Percentiles rank a stretch among this genome's conserved stretches.
phyloP scores from a whole-genome alignment of 2,888 invertebrate species.

The Conchocele bisecta region DNA sequence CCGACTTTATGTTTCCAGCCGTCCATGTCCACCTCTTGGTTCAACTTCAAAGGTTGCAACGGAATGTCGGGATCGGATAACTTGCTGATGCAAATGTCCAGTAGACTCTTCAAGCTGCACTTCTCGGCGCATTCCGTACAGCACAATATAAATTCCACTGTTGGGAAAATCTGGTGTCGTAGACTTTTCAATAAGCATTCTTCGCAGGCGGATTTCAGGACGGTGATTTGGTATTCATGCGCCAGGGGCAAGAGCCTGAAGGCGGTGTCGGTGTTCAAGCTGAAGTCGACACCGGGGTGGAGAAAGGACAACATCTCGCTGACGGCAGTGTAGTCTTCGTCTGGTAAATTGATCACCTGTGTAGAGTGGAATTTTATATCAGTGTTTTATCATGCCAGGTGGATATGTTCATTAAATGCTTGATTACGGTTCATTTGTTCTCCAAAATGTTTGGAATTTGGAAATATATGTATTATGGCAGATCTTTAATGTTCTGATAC shows the following conservation, averaged over 20 bases:
- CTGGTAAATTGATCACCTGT: constrained; percentile 53
- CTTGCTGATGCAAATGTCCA: constrained; percentile 16
- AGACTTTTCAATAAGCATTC: constrained; percentile 44
- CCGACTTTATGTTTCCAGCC: constrained; percentile 44
- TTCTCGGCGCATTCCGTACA: constrained; percentile 51
- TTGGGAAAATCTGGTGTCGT: constrained; percentile 17
- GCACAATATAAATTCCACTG: constrained; percentile 46
- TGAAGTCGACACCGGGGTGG: constrained; percentile 56
- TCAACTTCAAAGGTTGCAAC: constrained; percentile 37
- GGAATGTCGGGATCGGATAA: constrained; percentile 35
- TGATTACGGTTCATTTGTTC: no score
- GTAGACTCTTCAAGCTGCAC: constrained; percentile 35
- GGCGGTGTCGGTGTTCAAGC: constrained; percentile 41
- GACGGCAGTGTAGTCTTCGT: constrained; percentile 49
- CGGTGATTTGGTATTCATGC: constrained; percentile 61
- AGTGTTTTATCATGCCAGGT: no score
- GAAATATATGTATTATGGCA: no score
- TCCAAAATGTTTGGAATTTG: no score
- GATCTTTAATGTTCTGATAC: no score
- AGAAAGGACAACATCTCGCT: constrained; percentile 58
- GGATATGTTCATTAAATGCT: no score
- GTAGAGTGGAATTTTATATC: no score
- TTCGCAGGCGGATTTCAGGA: constrained; percentile 61
- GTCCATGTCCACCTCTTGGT: constrained; percentile 40
- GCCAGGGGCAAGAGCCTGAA: constrained; percentile 57